phyloP scores from a whole-genome alignment of 2,888 invertebrate genomes.

The Piscicola geometra region DNA sequence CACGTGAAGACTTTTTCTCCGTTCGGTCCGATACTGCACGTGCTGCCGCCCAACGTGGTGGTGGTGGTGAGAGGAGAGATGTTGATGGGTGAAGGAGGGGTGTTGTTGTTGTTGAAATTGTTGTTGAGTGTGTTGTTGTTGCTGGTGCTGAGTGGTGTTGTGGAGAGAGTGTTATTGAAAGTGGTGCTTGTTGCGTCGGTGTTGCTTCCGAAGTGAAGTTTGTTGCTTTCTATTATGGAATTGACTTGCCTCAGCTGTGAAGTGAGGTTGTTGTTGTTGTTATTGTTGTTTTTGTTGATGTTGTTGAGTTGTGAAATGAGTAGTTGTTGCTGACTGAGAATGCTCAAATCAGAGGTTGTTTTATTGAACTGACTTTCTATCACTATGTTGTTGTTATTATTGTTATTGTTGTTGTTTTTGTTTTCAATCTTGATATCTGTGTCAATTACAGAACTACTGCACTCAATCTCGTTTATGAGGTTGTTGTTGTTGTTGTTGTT shows the following conservation, averaged over 20 bases:
- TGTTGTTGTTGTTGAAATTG: neutral
- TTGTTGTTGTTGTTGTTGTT: no score
- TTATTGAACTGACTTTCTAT: neutral
- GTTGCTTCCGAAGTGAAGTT: neutral
- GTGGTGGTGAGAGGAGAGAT: constrained; percentile 9
- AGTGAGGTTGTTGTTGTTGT: no score
- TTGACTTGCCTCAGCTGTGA: no score
- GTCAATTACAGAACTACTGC: no score
- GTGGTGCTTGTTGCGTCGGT: neutral
- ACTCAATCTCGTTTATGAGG: no score
- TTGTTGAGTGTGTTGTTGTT: neutral
- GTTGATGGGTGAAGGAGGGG: neutral
- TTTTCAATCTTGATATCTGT: no score
- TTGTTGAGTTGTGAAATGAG: constrained; percentile 10
- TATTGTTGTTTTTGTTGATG: constrained; percentile 11
- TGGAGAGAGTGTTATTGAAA: constrained; percentile 8
- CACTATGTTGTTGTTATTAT: neutral
- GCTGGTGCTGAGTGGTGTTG: no score
- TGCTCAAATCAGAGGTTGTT: neutral
- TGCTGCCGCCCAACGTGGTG: constrained; percentile 25
- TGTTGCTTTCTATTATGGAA: neutral
- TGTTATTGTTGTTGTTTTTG: neutral
- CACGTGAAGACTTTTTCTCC: constrained; percentile 29
- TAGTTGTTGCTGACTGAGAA: neutral
- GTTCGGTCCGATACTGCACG: constrained; percentile 25